These are phyloP conservation scores for Equus quagga DNA, from an alignment of 2,113 vertebrate genomes.

Conservation along the genomic window DNA sequence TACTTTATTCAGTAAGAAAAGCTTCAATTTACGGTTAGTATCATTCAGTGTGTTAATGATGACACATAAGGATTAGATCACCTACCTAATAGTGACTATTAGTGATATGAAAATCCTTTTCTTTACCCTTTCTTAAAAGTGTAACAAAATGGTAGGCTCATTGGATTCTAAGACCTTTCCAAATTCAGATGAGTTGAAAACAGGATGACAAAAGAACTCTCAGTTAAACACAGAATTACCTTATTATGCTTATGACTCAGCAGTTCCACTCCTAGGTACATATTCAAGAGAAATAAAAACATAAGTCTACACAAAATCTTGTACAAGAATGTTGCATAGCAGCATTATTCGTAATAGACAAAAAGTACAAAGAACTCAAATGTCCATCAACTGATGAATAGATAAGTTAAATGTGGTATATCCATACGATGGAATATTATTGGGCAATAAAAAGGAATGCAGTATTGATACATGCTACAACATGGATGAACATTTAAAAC, in stretches of 20 bases:
- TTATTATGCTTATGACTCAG: not conserved
- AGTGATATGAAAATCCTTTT: constrained; percentile 37
- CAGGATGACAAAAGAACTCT: not conserved
- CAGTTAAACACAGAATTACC: constrained; percentile 14
- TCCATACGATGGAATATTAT: not conserved
- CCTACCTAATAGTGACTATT: not conserved
- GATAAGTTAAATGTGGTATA: constrained; percentile 12
- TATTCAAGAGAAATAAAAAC: constrained; percentile 16
- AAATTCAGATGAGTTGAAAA: constrained; percentile 48
- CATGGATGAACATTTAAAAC: constrained; percentile 19
- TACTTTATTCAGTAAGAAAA: not conserved
- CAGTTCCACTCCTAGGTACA: not conserved
- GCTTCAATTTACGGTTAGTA: not conserved
- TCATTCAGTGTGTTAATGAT: not conserved
- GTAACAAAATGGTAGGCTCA: not conserved
- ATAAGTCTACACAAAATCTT: not conserved
- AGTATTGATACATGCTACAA: not conserved
- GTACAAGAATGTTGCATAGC: not conserved
- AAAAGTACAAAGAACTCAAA: constrained; percentile 31
- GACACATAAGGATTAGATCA: constrained; percentile 7
- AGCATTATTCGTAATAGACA: constrained; percentile 40
- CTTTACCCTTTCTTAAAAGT: constrained; percentile 45
- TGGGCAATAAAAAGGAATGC: constrained; percentile 43
- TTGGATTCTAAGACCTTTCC: constrained; percentile 22
- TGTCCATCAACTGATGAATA: not conserved